Evolutionary conservation across 2,888 invertebrate species (phyloP), one percentile per base, ranked within the genome.

Genomic region (Diaperis boleti): DNA sequence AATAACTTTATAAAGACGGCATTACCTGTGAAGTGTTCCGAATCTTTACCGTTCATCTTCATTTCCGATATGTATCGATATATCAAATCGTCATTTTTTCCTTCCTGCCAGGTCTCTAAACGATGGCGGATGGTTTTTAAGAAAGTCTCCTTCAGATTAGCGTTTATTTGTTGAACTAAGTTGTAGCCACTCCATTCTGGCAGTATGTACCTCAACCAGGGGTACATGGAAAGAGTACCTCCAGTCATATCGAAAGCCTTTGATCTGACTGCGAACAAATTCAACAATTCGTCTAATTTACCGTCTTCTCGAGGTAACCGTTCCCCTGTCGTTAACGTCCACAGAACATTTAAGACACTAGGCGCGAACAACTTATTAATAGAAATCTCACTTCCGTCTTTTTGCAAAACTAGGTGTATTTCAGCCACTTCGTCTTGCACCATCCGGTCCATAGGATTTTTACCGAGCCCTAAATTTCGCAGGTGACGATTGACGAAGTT

Each of bases 341-440:
- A 90, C 5, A 90, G 76, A 0, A 89, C 86, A 74, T 89, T 90
- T 39, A 90, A 82, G 0, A 89, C 86, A 26, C 85, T 83, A 1
- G 86, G 84, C 1, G 87, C 81, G 50, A 89, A 72, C 62, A 84
- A 72, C 2, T 71, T 70, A 2, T 72, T 73, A 15, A 80, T 64
- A 47, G 74, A 63, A 5, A 80, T 67, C 3, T 75, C 72, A 7
- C 74, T 64, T 6, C 62, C 22, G 15, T 70, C 68, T 10, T 64
- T 37, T 5, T 72, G 66, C 0, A 83, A 64, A n/a, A 71, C 63
- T 1, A 70, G 59, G 1, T 83, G 35, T 14, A 86, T 71, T 13
- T 81, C 81, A 7, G 75, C 62, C 0, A 89, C 74, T 76, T 90
- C 89, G 0, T 85, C 83, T 62, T 81, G 79, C 1, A 82, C 74